phyloP scores from a whole-genome alignment of 1,140 invertebrate genomes.

The Stenopsyche tienmushanensis region DNA sequence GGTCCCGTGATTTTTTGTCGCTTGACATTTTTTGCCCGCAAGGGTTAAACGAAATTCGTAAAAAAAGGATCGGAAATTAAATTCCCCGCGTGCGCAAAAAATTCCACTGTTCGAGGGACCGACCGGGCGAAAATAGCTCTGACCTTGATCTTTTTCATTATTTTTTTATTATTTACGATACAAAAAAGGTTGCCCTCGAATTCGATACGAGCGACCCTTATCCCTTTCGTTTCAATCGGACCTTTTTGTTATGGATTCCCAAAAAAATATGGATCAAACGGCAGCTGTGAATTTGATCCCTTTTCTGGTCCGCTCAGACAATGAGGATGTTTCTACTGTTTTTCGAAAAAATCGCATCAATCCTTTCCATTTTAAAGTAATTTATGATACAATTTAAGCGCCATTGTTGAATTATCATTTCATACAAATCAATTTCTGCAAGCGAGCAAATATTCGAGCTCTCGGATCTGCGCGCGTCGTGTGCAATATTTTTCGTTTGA shows the following conservation, averaged over 20 bases:
- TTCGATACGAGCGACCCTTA: conserved; percentile 39
- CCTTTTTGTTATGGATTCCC: conserved; percentile 23
- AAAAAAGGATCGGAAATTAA: conserved; percentile 39
- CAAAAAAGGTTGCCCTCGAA: conserved; percentile 35
- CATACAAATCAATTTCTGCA: too few species aligned
- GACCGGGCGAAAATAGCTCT: conserved; percentile 30
- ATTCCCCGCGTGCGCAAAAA: conserved; percentile 28
- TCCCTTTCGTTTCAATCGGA: conserved; percentile 36
- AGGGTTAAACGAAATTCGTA: conserved; percentile 35
- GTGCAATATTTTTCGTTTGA: too few species aligned
- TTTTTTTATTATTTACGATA: neutral
- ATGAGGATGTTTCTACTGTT: too few species aligned
- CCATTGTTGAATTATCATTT: too few species aligned
- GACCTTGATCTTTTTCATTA: conserved; percentile 38
- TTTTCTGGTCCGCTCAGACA: too few species aligned
- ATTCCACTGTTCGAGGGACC: conserved; percentile 6
- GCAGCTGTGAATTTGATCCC: conserved; percentile 34
- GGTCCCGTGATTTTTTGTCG: conserved; percentile 6
- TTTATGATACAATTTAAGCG: neutral
- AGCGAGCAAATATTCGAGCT: too few species aligned
- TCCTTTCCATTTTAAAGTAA: too few species aligned
- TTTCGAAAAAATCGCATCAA: too few species aligned
- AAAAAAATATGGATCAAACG: conserved; percentile 30
- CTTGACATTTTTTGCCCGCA: conserved; percentile 33
- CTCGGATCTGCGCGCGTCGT: too few species aligned